Base-by-base conservation (phyloP, 2,888 invertebrate species). In the Anaspis maculata region DNA sequence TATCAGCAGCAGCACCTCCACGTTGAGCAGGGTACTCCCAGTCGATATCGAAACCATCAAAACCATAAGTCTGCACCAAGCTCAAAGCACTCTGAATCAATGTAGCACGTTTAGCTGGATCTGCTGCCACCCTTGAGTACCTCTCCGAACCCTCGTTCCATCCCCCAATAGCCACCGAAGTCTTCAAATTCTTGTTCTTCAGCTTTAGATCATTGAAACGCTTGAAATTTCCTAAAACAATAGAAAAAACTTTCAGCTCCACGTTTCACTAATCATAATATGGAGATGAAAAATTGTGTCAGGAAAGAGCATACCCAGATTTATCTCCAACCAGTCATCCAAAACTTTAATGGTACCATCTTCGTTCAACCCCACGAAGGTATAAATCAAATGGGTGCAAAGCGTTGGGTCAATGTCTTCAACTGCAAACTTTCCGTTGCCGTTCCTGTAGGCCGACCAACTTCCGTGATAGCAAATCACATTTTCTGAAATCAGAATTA, bases 341-440 rank as follows among this genome's bases (percentile, higher is more conserved):
- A 80, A 60, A 1, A 77, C 61, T 2, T 64, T 56, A 1, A 82
- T 52, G 0, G 59, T 62, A 1, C 77, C 76, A 25, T 69, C 61
- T 1, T 53, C 35, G 22, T 71, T 59, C 6, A 86, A 66, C 1
- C 84, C 86, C 15, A 76, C 72, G 53, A 89, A 89, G 0, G 78
- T 64, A 54, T 86, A 89, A 9, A 85, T 72, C 25, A 83, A 34
- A 53, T 88, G 86, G 0, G 86, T 85, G 56, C 87, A 88, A 0
- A 83, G 63, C 5, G 59, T 60, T 0, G 82, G 72, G 48, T 85
- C 73, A 23, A 87, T 78, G 37, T 81, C 49, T 6, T 71, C 68
- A 0, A 83, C 74, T 5, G 74, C 69, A 48, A 79, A 85, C 54
- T 76, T 71, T 1, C 85, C 86, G 27, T 65, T 53, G 0, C 73